Conservation (phyloP, 2,888 invertebrate species). For the Megastigmus dorsalis region DNA sequence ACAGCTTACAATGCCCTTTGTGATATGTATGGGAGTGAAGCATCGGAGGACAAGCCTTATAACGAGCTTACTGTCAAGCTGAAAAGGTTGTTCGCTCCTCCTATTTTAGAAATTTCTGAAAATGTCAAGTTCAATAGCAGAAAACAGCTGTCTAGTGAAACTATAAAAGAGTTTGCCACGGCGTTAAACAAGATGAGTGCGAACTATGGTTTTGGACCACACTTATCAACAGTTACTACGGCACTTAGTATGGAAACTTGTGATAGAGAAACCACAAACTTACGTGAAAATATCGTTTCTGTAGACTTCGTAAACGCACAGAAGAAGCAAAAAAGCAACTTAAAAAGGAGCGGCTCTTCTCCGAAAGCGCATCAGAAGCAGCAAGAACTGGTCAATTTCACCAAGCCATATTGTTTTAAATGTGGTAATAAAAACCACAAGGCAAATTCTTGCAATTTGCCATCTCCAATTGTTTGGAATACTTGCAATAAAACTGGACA, state of each 20-base stretch:
- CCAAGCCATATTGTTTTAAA: neutral
- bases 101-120: constrained; percentile 24
- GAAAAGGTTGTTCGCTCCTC: constrained; percentile 11
- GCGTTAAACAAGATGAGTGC: constrained; percentile 43
- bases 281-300: neutral
- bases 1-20: constrained; percentile 19
- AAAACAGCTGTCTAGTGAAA: constrained; percentile 26
- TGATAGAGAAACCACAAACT: constrained; percentile 13
- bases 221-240: constrained; percentile 22
- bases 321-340: no score
- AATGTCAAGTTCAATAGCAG: constrained; percentile 17
- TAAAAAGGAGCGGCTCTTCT: no score
- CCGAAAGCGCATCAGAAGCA: neutral
- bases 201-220: constrained; percentile 47
- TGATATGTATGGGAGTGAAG: constrained; percentile 6
- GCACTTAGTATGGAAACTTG: constrained; percentile 40
- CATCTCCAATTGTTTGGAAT: neutral
- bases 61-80: neutral
- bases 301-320: constrained; percentile 7
- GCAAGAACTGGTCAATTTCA: neutral
- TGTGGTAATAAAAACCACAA: constrained; percentile 4
- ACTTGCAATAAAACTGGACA: neutral
- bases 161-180: constrained; percentile 21
- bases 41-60: constrained; percentile 9
- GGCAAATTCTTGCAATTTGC: neutral